Percentiles rank a stretch among this genome's conserved stretches.
phyloP scores from a whole-genome alignment of 2,113 vertebrate genomes.

The Neoarius graeffei region DNA sequence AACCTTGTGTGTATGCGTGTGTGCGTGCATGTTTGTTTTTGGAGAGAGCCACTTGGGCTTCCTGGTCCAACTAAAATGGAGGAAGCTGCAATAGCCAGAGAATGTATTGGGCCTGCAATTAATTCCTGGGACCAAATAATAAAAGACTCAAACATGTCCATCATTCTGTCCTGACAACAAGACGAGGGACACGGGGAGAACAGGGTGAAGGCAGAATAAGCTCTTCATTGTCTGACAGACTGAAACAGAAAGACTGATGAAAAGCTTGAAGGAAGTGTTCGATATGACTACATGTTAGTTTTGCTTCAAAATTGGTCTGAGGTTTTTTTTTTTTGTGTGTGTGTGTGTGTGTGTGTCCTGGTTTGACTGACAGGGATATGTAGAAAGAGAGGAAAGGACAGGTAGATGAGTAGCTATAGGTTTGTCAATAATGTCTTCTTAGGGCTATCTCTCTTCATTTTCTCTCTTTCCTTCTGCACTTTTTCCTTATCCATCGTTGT shows the following conservation, averaged over 20 bases:
- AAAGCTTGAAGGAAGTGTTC: not conserved
- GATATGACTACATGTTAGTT: not conserved
- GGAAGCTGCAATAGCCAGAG: slow-evolving; percentile 39
- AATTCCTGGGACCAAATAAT: slow-evolving; percentile 52
- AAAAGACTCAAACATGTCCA: slow-evolving; percentile 39
- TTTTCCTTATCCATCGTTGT: too few species aligned
- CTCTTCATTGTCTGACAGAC: not conserved
- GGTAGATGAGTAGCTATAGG: not conserved
- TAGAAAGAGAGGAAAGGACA: not conserved
- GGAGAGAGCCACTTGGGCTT: slow-evolving; percentile 51
- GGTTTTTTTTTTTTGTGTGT: too few species aligned
- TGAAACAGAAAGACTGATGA: not conserved
- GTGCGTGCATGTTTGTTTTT: slow-evolving; percentile 30
- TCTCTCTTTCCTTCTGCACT: not conserved
- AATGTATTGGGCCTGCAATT: slow-evolving; percentile 35
- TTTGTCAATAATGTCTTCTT: not conserved
- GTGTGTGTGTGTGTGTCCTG: not conserved
- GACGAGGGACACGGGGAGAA: not conserved
- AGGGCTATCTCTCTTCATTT: not conserved
- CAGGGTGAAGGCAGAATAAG: not conserved
- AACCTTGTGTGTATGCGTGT: slow-evolving; percentile 25
- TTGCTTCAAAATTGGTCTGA: not conserved
- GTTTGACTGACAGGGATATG: not conserved
- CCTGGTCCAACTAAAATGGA: slow-evolving; percentile 36
- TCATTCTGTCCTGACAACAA: slow-evolving; percentile 7